Percentiles rank a stretch among this genome's conserved stretches.
Evolutionary conservation across 1,140 invertebrate species (phyloP).

Genomic region (Muscidifurax raptorellus): DNA sequence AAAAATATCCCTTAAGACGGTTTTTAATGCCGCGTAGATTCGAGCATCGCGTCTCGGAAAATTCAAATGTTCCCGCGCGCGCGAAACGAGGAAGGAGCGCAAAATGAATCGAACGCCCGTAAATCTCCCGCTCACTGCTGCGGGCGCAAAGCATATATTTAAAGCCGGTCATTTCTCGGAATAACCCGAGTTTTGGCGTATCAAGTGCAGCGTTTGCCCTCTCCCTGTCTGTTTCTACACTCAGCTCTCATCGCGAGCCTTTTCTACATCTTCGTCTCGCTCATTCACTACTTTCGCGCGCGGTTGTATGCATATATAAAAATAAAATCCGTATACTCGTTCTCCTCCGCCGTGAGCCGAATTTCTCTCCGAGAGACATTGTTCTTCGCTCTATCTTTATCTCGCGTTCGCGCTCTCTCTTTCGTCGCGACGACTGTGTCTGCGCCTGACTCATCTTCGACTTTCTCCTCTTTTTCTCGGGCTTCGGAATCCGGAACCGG

Average conservation of each 20-base stretch:
- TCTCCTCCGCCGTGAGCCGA: neutral
- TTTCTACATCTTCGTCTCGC: slow-evolving; percentile 4
- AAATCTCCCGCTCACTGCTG: neutral
- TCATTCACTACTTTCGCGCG: slow-evolving; percentile 11
- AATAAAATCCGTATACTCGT: neutral
- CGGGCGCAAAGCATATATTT: slow-evolving; percentile 59
- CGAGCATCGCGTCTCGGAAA: neutral
- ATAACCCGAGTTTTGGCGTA: slow-evolving; percentile 63
- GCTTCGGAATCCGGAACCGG: slow-evolving; percentile 22
- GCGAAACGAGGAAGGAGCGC: neutral
- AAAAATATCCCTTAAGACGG: no score
- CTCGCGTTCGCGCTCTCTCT: slow-evolving; percentile 27
- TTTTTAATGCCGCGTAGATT: neutral
- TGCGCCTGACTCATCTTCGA: slow-evolving; percentile 35
- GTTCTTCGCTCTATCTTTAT: slow-evolving; percentile 5
- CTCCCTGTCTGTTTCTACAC: neutral
- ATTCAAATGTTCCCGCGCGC: neutral
- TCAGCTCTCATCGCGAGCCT: neutral
- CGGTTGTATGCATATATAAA: neutral
- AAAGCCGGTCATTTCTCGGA: slow-evolving; percentile 61
- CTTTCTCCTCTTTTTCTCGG: slow-evolving; percentile 46
- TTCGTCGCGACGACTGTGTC: neutral
- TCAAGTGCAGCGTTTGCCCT: slow-evolving; percentile 62
- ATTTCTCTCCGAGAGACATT: neutral
- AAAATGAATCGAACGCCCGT: neutral